Base-by-base conservation (phyloP, 1,140 invertebrate genomes). In the Penaeus chinensis region DNA sequence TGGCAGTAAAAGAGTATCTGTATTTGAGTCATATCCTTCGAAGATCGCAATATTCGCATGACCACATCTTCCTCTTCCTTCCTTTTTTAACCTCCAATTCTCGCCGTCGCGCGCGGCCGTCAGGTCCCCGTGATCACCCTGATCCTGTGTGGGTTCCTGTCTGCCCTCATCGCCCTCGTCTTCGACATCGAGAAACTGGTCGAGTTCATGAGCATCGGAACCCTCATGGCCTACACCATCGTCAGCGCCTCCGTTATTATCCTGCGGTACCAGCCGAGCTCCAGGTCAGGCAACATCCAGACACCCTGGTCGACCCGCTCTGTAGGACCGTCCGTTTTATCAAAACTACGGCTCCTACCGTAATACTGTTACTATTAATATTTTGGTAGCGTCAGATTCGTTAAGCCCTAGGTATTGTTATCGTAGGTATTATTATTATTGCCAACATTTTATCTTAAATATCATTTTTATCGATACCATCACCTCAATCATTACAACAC, bases 191-290 rank as follows among this genome's bases (percentile, higher is more conserved):
- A 97, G 91, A 97, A 97, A 89, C 93, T 98, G 22, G 97, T 98
- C 1, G 97, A 99, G 91, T 97, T 98, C 91, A 97, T 98, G 96
- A 97, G 96, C 0, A 98, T 98, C 90, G 97, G 97, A 0, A 98
- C 97, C 0, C 93, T 98, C 16, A 92, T 98, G 81, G 97, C 97
- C 0, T 98, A 98, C 91, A 97, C 96, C 10, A 97, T 98, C 60
- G 97, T 98, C 2, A 96, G 96, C 85, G 96, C 96, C 20, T 96
- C 96, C 84, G 96, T 98, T 4, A 96, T 98, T 66, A 95, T 98
- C 61, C 92, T 98, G 24, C 94, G 97, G 62, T 97, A 97, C 91
- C 92, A 95, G 42, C 96, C 96, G 92, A 88, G 93, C 92, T 83
- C 82, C 32, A 85, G 78, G 87, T 88, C 20, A 74, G 80, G 19